phyloP scores from a whole-genome alignment of 2,888 invertebrate species.

The Calliphora vomitoria region DNA sequence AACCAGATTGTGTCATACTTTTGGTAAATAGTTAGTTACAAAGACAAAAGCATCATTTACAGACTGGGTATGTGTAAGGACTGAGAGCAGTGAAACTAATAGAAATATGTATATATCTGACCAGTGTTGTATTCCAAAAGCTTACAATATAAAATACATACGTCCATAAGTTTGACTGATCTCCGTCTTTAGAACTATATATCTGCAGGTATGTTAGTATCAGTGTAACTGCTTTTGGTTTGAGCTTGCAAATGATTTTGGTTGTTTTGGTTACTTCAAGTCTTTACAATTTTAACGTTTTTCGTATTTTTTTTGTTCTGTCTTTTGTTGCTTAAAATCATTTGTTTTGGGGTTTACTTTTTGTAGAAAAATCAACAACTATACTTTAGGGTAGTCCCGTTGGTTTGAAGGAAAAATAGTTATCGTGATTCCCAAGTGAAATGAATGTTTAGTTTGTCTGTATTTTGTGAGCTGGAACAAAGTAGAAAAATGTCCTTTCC shows the following conservation, averaged over 20 bases:
- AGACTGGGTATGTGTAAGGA: background rate
- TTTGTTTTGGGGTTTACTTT: constrained; percentile 31
- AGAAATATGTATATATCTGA: too few species aligned
- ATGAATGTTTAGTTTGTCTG: too few species aligned
- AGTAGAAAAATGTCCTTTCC: too few species aligned
- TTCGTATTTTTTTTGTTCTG: background rate
- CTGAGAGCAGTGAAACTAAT: background rate
- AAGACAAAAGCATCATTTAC: constrained; percentile 48
- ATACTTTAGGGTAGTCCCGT: background rate
- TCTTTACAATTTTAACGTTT: constrained; percentile 9
- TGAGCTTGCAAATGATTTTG: constrained; percentile 48
- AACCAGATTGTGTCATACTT: constrained; percentile 58
- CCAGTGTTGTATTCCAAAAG: too few species aligned
- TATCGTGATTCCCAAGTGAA: too few species aligned
- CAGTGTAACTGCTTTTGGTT: background rate
- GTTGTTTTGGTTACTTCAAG: constrained; percentile 46
- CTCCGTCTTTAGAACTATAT: background rate
- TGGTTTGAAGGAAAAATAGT: too few species aligned
- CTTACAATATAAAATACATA: too few species aligned
- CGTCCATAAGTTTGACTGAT: background rate
- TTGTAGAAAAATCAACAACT: constrained; percentile 38
- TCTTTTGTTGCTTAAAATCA: constrained; percentile 33
- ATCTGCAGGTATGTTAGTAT: background rate
- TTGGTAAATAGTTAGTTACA: constrained; percentile 62
- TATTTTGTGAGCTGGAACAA: too few species aligned